Base-by-base conservation (phyloP, 2,888 invertebrate genomes). In the Linyphia triangularis region DNA sequence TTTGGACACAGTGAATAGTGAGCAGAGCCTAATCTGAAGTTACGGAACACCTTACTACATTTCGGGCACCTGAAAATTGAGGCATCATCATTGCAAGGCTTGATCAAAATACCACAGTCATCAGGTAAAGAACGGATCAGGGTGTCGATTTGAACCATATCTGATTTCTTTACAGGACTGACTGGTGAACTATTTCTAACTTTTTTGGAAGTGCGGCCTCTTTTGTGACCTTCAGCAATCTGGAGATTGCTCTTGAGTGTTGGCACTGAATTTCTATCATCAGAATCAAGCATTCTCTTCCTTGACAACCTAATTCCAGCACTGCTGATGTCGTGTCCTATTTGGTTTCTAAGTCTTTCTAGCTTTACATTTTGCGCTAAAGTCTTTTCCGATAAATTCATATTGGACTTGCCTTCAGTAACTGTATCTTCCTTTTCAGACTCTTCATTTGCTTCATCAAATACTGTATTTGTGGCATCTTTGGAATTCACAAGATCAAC, bases 1-100 rank as follows among this genome's bases (percentile, higher is more conserved):
- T 51, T 51, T n/a, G 51, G 33, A 19, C 82, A 82, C 2, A 33
- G 3, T 1, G 61, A n/a, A 61, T 40, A 82, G 26, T 82, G 82
- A 72, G n/a, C 3, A 28, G 70, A 59, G 10, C 26, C 70, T 5
- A 24, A 19, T 40, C 72, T 72, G 0, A 33, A 0, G 22, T 30
- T 59, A 10, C 30, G 24, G 61, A 82, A 82, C 3, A 59, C 6
- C 40, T 82, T 72, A 4, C 16, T 7, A 30, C 82, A 82, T 40
- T 82, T 82, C 1, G 61, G 37, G 16, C 82, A 82, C n/a, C 28
- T 70, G 22, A 61, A 70, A 40, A 30, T 28, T 43, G 30, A 10
- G 1, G 40, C 40, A 30, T 30, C 28, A 24, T 40, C 10, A 19
- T 9, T 4, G 1, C 19, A 13, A 4, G 26, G 6, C 22, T 40